Evolutionary conservation across 2,113 vertebrate genomes (phyloP).

Genomic region (Syngnathus typhle): DNA sequence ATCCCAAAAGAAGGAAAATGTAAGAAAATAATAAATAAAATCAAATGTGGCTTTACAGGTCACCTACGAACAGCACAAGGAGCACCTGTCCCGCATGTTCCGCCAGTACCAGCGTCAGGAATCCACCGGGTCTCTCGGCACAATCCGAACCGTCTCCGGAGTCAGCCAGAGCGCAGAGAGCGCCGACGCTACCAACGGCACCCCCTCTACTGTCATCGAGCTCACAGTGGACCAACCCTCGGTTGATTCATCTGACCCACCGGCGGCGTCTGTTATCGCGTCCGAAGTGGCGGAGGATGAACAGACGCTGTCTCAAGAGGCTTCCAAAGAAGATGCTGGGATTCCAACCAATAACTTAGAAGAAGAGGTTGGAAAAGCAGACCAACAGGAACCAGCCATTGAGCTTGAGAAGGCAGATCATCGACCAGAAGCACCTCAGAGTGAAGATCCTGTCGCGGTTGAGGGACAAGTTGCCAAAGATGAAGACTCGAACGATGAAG

Average conservation of each 20-base stretch:
- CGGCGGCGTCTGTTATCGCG: conserved; percentile 46
- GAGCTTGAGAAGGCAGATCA: conserved; percentile 9
- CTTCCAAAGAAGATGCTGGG: conserved; percentile 1
- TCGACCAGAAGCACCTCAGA: conserved; percentile 8
- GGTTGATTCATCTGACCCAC: conserved; percentile 20
- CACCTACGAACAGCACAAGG: conserved; percentile 93
- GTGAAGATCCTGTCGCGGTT: conserved; percentile 10
- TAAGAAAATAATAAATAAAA: background rate
- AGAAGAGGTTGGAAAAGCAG: conserved; percentile 8
- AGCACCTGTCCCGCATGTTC: conserved; percentile 82
- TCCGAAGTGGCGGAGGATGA: conserved; percentile 66
- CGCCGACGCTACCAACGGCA: conserved; percentile 48
- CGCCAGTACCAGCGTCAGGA: conserved; percentile 80
- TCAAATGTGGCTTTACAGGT: conserved; percentile 72
- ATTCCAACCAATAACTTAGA: conserved; percentile 17
- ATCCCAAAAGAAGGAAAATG: background rate
- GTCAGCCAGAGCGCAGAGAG: conserved; percentile 62
- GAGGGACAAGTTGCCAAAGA: conserved; percentile 22
- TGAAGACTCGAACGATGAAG: conserved; percentile 40
- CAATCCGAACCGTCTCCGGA: conserved; percentile 73
- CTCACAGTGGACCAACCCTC: conserved; percentile 49
- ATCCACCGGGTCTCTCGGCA: conserved; percentile 58
- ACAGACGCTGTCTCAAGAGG: conserved; percentile 10
- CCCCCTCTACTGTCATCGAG: conserved; percentile 68
- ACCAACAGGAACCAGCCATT: conserved; percentile 11